Evolutionary conservation across 2,888 invertebrate species (phyloP).

Genomic region (Diachrysia chrysitis): DNA sequence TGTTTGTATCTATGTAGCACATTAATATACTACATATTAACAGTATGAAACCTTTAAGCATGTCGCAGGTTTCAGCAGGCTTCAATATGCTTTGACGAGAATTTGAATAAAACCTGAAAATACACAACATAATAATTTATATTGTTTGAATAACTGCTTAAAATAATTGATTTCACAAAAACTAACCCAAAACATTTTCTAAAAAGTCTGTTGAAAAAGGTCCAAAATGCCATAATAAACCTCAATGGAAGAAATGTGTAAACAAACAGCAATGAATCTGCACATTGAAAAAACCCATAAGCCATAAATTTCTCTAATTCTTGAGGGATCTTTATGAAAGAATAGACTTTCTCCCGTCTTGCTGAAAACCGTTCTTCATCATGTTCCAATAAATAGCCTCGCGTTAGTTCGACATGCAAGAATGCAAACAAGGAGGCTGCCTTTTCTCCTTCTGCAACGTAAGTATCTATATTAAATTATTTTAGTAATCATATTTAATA

Average conservation of each 20-base stretch:
- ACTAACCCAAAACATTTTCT: constrained; percentile 92
- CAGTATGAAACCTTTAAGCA: constrained; percentile 97
- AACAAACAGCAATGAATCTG: constrained; percentile 98
- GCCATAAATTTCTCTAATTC: constrained; percentile 97
- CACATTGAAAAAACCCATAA: constrained; percentile 98
- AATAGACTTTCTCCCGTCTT: constrained; percentile 98
- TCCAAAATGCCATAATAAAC: constrained; percentile 96
- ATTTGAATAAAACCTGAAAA: constrained; percentile 78
- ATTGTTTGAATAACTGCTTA: background rate
- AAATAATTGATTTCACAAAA: constrained; percentile 8
- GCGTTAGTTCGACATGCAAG: constrained; percentile 95
- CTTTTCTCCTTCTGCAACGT: constrained; percentile 77
- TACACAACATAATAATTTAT: background rate
- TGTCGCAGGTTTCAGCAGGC: constrained; percentile 98
- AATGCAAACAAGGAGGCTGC: constrained; percentile 90
- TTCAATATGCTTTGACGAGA: constrained; percentile 90
- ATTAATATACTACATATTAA: constrained; percentile 94
- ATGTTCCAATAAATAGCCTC: constrained; percentile 97
- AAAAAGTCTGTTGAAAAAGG: constrained; percentile 92
- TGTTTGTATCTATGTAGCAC: constrained; percentile 98
- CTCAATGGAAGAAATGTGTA: constrained; percentile 99
- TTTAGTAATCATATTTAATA: background rate
- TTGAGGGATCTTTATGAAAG: constrained; percentile 98
- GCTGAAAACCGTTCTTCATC: constrained; percentile 98
- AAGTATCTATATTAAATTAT: background rate